Base-by-base conservation (phyloP, 2,113 vertebrate species). In the Lepus americanus region DNA sequence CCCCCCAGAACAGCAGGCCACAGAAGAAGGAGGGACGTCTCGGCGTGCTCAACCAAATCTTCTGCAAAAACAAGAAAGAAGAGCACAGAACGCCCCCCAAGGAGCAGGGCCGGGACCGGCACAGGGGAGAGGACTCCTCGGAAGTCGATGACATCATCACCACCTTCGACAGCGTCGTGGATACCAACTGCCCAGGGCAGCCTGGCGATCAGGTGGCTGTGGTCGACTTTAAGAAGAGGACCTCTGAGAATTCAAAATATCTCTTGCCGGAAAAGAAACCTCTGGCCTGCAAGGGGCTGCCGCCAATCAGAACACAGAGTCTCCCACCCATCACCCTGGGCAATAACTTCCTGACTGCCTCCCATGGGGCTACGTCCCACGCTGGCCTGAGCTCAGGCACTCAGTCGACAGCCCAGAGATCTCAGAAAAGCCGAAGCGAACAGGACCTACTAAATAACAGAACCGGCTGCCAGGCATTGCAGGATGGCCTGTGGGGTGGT, bases 121-220 rank as follows among this genome's bases (percentile, higher is more conserved):
- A 94, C 67, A 85, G 96, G 7, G 96, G 87, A 59, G 98, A 98
- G 83, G 98, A 98, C 79, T 98, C 98, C 55, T 99, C 99, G 6
- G 99, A 99, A 97, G 99, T 99, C 7, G 98, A 99, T 89, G 98
- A 99, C 87, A 99, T 99, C 95, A 98, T 99, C 96, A 98, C 99
- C 25, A 99, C 98, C 95, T 99, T 99, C 78, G 99, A 99, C 92
- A 98, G 97, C 91, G 97, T 98, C 92, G 81, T 98, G 96, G 99
- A 98, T 72, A 97, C 98, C 93, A 98, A 97, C 59, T 98, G 90
- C 89, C 98, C 98, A 94, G 98, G 98, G 11, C 87, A 97, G 85
- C 90, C 97, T 64, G 96, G 98, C 29, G 96, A 98, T 2, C 76
- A 49, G 69, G 61, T 87, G 80, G 85, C 90, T 36, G 95, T 93